Evolutionary conservation across 2,888 invertebrate genomes (phyloP).

Genomic region (Catocala fraxini): DNA sequence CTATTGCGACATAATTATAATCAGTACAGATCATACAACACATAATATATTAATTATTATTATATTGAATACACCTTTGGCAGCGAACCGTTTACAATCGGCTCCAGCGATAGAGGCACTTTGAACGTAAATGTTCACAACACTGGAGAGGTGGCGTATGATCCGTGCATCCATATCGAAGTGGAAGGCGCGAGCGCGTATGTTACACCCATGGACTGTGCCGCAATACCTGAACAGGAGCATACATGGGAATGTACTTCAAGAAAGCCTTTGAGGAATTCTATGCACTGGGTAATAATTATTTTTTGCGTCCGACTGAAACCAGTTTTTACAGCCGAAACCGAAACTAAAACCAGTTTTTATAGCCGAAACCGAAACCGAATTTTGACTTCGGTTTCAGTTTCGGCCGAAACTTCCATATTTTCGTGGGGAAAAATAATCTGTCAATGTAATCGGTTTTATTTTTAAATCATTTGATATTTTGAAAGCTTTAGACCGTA

Average conservation of each 20-base stretch:
- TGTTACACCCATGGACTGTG: constrained; percentile 20
- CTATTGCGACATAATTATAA: no score
- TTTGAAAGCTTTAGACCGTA: no score
- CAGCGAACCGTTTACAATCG: constrained; percentile 53
- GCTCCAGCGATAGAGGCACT: constrained; percentile 53
- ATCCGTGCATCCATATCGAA: constrained; percentile 54
- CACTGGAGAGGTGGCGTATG: constrained; percentile 66
- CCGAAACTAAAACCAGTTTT: no score
- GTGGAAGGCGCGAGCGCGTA: constrained; percentile 44
- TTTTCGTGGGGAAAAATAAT: no score
- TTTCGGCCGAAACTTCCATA: no score
- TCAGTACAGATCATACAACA: no score
- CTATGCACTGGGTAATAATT: constrained; percentile 13
- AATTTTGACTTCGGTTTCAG: no score
- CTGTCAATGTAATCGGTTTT: no score
- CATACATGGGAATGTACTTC: constrained; percentile 17
- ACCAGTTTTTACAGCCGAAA: no score
- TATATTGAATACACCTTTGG: not conserved
- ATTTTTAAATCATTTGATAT: no score
- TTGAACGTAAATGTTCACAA: constrained; percentile 55
- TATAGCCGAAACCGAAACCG: no score
- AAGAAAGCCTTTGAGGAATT: constrained; percentile 11
- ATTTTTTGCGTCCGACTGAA: not conserved
- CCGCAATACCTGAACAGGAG: constrained; percentile 15
- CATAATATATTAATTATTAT: no score